These are phyloP conservation scores for Cactoblastis cactorum DNA, from an alignment of 2,888 invertebrate species.

Conservation along the genomic window DNA sequence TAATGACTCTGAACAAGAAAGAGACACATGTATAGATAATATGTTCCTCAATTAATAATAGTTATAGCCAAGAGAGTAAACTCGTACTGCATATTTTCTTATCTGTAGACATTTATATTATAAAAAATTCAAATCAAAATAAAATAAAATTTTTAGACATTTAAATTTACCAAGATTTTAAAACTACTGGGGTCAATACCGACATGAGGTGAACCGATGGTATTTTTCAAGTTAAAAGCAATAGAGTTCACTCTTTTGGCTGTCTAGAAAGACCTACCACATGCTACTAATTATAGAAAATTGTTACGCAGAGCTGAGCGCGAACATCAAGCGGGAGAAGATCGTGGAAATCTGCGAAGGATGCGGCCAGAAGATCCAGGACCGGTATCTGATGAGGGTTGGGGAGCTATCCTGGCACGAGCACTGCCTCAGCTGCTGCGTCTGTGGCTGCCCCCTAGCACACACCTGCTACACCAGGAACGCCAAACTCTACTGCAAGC, in stretches of 20 bases:
- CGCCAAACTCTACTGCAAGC: constrained; percentile 96
- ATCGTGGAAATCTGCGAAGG: constrained; percentile 95
- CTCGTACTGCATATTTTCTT: too few relatives aligned
- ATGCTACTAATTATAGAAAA: constrained; percentile 51
- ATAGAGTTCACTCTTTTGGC: not conserved
- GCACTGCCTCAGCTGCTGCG: constrained; percentile 96
- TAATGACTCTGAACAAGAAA: too few relatives aligned
- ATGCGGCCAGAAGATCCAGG: constrained; percentile 96
- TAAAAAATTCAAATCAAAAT: too few relatives aligned
- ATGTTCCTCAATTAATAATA: too few relatives aligned
- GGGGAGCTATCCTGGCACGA: constrained; percentile 98
- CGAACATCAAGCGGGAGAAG: constrained; percentile 87
- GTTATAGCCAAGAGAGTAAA: too few relatives aligned
- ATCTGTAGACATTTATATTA: too few relatives aligned
- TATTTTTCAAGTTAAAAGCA: too few relatives aligned
- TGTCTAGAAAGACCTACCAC: constrained; percentile 29
- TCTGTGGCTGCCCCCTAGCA: constrained; percentile 93
- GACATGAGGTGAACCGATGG: too few relatives aligned
- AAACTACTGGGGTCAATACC: too few relatives aligned
- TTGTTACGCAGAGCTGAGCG: constrained; percentile 58
- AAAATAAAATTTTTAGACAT: too few relatives aligned
- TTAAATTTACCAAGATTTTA: too few relatives aligned
- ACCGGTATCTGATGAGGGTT: constrained; percentile 96
- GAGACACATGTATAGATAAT: too few relatives aligned
- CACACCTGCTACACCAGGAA: constrained; percentile 97